A percentile compares a stretch with the other conserved stretches of the same genome.
These are phyloP conservation scores for Lordiphosa collinella DNA, from an alignment of 1,140 invertebrate species.

Conservation along the genomic window DNA sequence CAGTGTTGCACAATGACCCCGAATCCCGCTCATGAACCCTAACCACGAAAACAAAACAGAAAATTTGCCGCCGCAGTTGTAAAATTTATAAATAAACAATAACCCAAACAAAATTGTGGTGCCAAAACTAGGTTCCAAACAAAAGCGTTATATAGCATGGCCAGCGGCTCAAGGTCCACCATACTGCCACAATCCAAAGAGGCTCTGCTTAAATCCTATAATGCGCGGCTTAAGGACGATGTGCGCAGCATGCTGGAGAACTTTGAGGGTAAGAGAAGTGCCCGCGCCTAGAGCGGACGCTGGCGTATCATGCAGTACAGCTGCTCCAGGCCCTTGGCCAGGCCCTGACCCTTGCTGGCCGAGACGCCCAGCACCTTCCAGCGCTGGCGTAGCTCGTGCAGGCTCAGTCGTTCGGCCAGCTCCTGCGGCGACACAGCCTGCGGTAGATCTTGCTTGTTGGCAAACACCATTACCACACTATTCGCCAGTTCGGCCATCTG, in stretches of 20 bases:
- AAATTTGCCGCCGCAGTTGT: too few species aligned
- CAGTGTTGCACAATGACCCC: too few species aligned
- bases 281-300: too few species aligned
- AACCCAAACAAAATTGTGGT: too few species aligned
- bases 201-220: slow-evolving; percentile 95
- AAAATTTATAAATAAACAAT: not conserved
- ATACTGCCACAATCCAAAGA: slow-evolving; percentile 93
- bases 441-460: slow-evolving; percentile 31
- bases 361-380: too few species aligned
- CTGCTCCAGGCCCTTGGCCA: slow-evolving; percentile 85
- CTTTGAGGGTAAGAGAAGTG: slow-evolving; percentile 87
- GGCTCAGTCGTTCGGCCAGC: not conserved
- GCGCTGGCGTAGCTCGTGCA: too few species aligned
- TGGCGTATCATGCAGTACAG: slow-evolving; percentile 1
- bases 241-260: slow-evolving; percentile 98
- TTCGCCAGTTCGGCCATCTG: too few species aligned
- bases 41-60: slow-evolving; percentile 5
- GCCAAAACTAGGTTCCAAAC: not conserved
- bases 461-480: slow-evolving; percentile 14
- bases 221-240: slow-evolving; percentile 95
- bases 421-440: not conserved
- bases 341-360: too few species aligned
- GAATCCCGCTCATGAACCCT: too few species aligned
- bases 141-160: slow-evolving; percentile 19
- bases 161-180: slow-evolving; percentile 79